Evolutionary conservation across 2,113 vertebrate species (phyloP).

Genomic region (Ardeotis arabs): DNA sequence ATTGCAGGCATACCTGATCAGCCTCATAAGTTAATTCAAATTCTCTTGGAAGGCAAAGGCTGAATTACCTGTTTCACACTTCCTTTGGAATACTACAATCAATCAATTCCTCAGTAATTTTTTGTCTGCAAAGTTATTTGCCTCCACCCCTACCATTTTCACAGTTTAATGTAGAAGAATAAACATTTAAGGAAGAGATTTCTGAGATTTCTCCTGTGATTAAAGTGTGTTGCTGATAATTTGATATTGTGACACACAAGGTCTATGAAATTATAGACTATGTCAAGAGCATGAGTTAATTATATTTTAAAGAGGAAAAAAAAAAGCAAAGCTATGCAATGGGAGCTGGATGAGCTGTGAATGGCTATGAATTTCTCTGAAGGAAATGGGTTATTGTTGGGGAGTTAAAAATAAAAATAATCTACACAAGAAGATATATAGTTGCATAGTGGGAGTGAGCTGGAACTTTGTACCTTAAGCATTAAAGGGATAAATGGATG

Average conservation of each 20-base stretch:
- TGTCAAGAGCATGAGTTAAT: not conserved
- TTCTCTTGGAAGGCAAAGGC: not conserved
- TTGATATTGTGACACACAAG: not conserved
- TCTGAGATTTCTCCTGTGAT: not conserved
- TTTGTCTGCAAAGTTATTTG: not conserved
- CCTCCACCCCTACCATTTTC: not conserved
- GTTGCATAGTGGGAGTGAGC: not conserved
- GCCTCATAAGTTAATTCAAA: not conserved
- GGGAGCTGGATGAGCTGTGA: not conserved
- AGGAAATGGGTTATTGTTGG: not conserved
- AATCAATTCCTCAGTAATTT: not conserved
- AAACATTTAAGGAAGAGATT: not conserved
- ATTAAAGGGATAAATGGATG: not conserved
- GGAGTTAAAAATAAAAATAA: not conserved
- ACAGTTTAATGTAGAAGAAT: not conserved
- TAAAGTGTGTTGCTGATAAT: not conserved
- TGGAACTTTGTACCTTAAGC: not conserved
- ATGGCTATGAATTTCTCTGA: not conserved
- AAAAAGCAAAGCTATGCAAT: not conserved
- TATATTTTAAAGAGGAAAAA: not conserved
- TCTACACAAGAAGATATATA: accelerated
- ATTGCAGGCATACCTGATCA: not conserved
- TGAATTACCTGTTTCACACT: not conserved
- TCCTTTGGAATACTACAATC: not conserved
- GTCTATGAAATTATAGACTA: not conserved